A percentile compares a stretch with the other conserved stretches of the same genome.
These are phyloP conservation scores for Stictonetta naevosa DNA, from an alignment of 2,113 vertebrate species.

Conservation along the genomic window DNA sequence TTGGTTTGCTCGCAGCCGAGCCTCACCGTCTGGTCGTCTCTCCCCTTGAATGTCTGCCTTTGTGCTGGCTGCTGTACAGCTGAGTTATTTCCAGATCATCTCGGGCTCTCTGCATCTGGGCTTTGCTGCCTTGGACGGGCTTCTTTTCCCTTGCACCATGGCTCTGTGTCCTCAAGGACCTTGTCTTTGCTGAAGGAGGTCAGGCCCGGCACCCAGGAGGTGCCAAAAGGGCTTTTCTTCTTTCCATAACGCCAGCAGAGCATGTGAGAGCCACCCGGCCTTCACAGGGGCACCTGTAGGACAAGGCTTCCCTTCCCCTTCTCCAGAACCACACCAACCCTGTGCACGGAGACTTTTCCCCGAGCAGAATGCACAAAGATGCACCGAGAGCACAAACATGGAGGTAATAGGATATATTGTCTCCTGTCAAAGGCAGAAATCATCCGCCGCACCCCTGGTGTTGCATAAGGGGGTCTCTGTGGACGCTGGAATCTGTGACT, in stretches of 20 bases:
- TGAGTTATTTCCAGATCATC: not conserved
- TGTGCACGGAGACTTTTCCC: not conserved
- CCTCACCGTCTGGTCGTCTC: not conserved
- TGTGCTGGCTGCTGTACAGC: not conserved
- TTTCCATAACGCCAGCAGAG: not conserved
- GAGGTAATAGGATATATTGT: not conserved
- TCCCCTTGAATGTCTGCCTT: not conserved
- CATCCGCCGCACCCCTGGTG: not conserved
- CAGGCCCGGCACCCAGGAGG: not conserved
- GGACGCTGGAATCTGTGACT: not conserved
- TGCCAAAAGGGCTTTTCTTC: not conserved
- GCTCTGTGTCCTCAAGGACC: not conserved
- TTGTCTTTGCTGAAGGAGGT: not conserved
- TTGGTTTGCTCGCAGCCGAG: not conserved
- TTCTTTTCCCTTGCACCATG: not conserved
- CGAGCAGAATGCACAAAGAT: not conserved
- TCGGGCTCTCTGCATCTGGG: not conserved
- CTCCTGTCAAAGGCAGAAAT: not conserved
- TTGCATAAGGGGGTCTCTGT: not conserved
- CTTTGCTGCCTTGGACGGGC: not conserved
- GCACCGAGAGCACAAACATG: not conserved
- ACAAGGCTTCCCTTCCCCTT: not conserved
- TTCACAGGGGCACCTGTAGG: rapidly evolving
- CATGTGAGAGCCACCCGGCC: rapidly evolving
- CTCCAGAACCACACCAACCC: not conserved